These are phyloP conservation scores for Drosophila longiperda DNA, from an alignment of 2,888 invertebrate species.

Conservation along the genomic window DNA sequence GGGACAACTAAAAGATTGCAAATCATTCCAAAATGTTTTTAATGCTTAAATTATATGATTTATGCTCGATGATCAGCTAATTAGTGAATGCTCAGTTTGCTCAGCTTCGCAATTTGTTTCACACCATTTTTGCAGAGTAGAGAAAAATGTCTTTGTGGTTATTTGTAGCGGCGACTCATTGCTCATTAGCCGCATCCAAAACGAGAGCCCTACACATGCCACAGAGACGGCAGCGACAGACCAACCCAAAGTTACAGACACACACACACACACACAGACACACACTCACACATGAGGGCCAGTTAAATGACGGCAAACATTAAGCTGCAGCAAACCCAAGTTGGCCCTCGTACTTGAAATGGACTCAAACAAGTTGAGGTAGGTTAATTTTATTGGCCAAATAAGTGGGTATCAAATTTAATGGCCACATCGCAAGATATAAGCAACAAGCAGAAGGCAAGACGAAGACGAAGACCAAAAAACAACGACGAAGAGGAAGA, in stretches of 20 bases:
- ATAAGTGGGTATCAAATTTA: conserved; percentile 82
- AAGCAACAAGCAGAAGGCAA: conserved; percentile 30
- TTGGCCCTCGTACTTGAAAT: conserved; percentile 45
- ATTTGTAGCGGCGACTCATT: conserved; percentile 15
- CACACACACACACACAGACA: conserved; percentile 1
- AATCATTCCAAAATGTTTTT: neutral
- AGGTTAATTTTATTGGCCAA: conserved; percentile 83
- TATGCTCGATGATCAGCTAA: too few species aligned
- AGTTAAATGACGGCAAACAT: conserved; percentile 55
- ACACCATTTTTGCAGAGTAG: neutral
- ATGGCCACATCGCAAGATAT: conserved; percentile 53
- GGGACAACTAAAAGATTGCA: neutral
- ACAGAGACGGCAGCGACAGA: conserved; percentile 1
- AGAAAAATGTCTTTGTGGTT: conserved; percentile 1
- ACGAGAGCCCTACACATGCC: conserved; percentile 29
- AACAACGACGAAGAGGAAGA: conserved; percentile 22
- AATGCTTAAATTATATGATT: too few species aligned
- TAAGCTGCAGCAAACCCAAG: conserved; percentile 43
- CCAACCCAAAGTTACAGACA: conserved; percentile 29
- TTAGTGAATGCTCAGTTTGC: neutral
- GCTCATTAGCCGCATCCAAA: conserved; percentile 47
- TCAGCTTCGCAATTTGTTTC: neutral
- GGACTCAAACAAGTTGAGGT: conserved; percentile 72
- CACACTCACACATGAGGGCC: conserved; percentile 33
- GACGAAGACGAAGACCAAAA: conserved; percentile 7